A percentile compares a stretch with the other conserved stretches of the same genome.
phyloP scores from a whole-genome alignment of 1,140 invertebrate genomes.

The Coptotermes formosanus region DNA sequence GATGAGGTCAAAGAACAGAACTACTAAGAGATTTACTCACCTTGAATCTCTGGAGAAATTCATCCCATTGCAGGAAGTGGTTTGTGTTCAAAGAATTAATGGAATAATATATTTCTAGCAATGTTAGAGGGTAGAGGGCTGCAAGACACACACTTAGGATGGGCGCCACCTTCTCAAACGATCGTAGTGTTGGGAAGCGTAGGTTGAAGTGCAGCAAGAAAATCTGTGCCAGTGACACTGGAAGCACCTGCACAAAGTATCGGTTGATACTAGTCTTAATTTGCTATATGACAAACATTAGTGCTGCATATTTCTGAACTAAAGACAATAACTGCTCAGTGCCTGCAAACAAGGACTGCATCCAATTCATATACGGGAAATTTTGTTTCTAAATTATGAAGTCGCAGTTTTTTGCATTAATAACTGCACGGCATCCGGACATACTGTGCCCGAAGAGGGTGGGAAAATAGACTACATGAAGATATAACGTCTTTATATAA shows the following conservation, averaged over 20 bases:
- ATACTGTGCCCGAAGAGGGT: too few species aligned
- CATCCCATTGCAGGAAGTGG: slow-evolving; percentile 80
- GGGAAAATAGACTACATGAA: too few species aligned
- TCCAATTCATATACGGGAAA: too few species aligned
- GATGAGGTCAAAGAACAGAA: not conserved
- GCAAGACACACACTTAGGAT: slow-evolving; percentile 89
- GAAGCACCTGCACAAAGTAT: slow-evolving; percentile 57
- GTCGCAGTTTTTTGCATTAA: too few species aligned
- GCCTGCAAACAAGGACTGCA: too few species aligned
- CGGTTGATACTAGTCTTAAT: too few species aligned
- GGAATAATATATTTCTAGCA: slow-evolving; percentile 91
- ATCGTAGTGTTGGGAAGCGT: slow-evolving; percentile 82
- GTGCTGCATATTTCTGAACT: too few species aligned
- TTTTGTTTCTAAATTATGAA: too few species aligned
- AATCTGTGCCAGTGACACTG: slow-evolving; percentile 88
- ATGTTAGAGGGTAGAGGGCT: slow-evolving; percentile 83
- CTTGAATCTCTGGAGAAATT: slow-evolving; percentile 84
- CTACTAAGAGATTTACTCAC: slow-evolving; percentile 41
- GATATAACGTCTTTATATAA: too few species aligned
- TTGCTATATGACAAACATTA: too few species aligned
- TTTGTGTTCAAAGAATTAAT: slow-evolving; percentile 81
- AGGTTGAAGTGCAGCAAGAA: slow-evolving; percentile 92
- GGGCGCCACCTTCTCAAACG: slow-evolving; percentile 83
- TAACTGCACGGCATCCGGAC: too few species aligned
- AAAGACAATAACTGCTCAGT: too few species aligned